phyloP scores from a whole-genome alignment of 2,797 vertebrate genomes.

The Arnoldichthys spilopterus region DNA sequence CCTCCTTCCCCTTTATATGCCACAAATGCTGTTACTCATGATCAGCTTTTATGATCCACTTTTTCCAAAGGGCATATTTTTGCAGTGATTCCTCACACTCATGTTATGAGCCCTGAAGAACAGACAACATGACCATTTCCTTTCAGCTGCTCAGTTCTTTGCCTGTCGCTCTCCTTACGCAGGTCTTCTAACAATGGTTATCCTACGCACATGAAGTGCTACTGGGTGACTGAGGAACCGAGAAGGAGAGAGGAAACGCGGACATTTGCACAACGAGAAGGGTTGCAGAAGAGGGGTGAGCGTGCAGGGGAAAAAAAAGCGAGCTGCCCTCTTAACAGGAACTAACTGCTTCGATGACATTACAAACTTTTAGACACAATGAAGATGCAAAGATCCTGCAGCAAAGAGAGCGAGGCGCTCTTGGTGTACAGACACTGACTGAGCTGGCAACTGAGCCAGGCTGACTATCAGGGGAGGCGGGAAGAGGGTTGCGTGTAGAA shows the following conservation, averaged over 20 bases:
- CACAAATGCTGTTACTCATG: too few relatives aligned
- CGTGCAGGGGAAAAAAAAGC: neutral
- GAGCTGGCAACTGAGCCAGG: constrained; percentile 45
- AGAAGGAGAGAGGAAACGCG: constrained; percentile 43
- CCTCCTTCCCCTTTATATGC: too few relatives aligned
- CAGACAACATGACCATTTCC: too few relatives aligned
- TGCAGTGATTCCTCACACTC: too few relatives aligned
- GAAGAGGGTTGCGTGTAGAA: constrained; percentile 60
- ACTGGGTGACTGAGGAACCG: constrained; percentile 39
- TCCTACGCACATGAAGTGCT: constrained; percentile 90
- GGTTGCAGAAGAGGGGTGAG: constrained; percentile 50
- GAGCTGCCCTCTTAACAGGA: constrained; percentile 51
- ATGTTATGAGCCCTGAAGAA: too few relatives aligned
- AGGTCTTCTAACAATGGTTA: constrained; percentile 99
- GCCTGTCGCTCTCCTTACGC: neutral
- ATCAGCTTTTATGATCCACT: too few relatives aligned
- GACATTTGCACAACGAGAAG: constrained; percentile 58
- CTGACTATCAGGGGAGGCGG: constrained; percentile 47
- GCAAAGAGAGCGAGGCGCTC: constrained; percentile 14
- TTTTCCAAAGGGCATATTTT: too few relatives aligned
- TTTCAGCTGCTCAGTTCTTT: neutral
- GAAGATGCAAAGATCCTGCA: constrained; percentile 44
- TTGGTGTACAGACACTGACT: constrained; percentile 48
- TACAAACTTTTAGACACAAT: constrained; percentile 33
- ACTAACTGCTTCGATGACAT: constrained; percentile 49